Evolutionary conservation across 2,888 invertebrate species (phyloP), one percentile per base, ranked within the genome.

Genomic region (Salpingus planirostris): DNA sequence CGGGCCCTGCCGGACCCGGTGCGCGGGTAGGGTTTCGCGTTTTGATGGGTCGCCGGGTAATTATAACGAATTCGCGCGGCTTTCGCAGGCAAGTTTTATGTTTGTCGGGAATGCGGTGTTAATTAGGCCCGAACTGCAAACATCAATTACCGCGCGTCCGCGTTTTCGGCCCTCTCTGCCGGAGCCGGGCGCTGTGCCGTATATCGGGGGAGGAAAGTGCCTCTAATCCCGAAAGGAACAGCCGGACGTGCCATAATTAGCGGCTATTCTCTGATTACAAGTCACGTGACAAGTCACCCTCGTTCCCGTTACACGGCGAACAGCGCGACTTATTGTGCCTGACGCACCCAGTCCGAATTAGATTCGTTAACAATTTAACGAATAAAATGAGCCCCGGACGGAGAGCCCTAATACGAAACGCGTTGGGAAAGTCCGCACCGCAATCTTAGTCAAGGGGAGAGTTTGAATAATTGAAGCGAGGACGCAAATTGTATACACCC

Each of bases 201-300:
- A 24, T 22, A 13, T 13, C 13, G 23, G 12, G 24, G n/a, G n/a
- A n/a, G n/a, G n/a, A n/a, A n/a, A n/a, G n/a, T n/a, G n/a, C n/a
- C 29, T 39, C 15, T 35, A 39, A 32, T 35, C 32, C 33, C 36
- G 33, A 33, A 31, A 36, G 26, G 36, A 36, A 27, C 36, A 35
- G 36, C 29, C 24, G 36, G 36, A 40, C 36, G 36, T 33, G 40
- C 29, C 33, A 33, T 47, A 50, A 60, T 60, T 60, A 60, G 57
- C 52, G 52, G 50, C 50, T 48, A 55, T 54, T 55, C 59, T 57
- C 55, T 58, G 57, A 60, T 60, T 60, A 60, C 56, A 54, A 54
- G 55, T 55, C 58, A 60, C 57, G 57, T 59, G 59, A 59, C 52
- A 49, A 44, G 47, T 52, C 52, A 49, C 51, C 51, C 54, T 49